Conservation (phyloP, 2,113 vertebrate species). For the Neodontobutis hainanensis region DNA sequence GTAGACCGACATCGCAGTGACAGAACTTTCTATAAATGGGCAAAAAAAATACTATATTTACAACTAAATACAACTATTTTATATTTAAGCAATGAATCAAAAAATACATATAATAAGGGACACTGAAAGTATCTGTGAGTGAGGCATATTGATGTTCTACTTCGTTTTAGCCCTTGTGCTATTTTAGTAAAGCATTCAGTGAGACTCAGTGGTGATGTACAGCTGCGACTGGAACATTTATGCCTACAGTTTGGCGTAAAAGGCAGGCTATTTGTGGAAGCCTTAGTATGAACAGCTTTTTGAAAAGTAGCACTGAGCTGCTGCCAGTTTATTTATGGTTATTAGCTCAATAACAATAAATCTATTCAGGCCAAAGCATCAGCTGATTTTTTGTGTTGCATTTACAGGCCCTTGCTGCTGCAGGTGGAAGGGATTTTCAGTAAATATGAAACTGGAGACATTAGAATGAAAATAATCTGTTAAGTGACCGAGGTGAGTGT, state of each 20-base stretch:
- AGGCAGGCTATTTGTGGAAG: too few relatives aligned
- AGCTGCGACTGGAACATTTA: neutral
- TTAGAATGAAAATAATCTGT: neutral
- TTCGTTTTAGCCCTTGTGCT: too few relatives aligned
- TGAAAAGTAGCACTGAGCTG: constrained; percentile 3
- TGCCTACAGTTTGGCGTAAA: too few relatives aligned
- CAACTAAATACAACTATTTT: too few relatives aligned
- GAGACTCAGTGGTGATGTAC: constrained; percentile 11
- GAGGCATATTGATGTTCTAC: too few relatives aligned
- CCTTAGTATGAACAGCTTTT: neutral
- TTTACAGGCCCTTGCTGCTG: constrained; percentile 6
- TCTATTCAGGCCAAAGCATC: constrained; percentile 18
- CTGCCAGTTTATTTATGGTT: neutral
- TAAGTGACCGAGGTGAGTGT: neutral
- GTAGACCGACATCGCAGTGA: neutral
- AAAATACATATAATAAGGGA: too few relatives aligned
- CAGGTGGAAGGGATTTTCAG: neutral
- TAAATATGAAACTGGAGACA: neutral
- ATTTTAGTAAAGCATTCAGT: too few relatives aligned
- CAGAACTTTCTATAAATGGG: too few relatives aligned
- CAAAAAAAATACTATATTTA: too few relatives aligned
- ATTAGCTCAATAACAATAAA: constrained; percentile 30
- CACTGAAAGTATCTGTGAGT: too few relatives aligned
- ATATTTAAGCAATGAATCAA: too few relatives aligned
- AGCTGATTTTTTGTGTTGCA: neutral